phyloP scores from a whole-genome alignment of 2,888 invertebrate genomes.

The Epiblema foenella region DNA sequence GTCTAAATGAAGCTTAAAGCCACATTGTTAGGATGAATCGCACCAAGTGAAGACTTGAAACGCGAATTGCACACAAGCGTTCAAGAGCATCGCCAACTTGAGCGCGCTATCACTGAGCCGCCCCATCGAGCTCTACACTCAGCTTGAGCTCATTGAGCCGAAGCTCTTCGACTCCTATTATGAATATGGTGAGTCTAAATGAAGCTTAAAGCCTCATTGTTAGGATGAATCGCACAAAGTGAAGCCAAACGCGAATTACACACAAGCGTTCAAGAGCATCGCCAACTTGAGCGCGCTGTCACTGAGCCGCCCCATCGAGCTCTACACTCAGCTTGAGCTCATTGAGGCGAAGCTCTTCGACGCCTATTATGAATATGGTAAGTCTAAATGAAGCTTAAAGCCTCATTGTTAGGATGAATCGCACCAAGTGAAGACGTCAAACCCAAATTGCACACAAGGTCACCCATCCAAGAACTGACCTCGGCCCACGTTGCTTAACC shows the following conservation, averaged over 20 bases:
- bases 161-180: conserved; percentile 87
- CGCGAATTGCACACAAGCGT: conserved; percentile 89
- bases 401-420: conserved; percentile 91
- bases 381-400: conserved; percentile 26
- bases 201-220: too few species aligned
- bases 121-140: conserved; percentile 95
- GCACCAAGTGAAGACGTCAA: conserved; percentile 93
- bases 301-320: conserved; percentile 95
- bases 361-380: conserved; percentile 86
- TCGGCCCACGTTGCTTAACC: too few species aligned
- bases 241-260: conserved; percentile 94
- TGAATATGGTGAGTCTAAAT: conserved; percentile 79
- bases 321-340: conserved; percentile 93
- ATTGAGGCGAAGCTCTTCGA: conserved; percentile 89
- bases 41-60: conserved; percentile 94
- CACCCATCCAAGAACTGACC: too few species aligned
- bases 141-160: conserved; percentile 90
- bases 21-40: conserved; percentile 91
- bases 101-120: conserved; percentile 92
- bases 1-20: conserved; percentile 11
- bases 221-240: conserved; percentile 97
- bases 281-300: conserved; percentile 85
- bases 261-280: conserved; percentile 86
- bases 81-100: conserved; percentile 83
- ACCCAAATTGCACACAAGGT: conserved; percentile 89